phyloP scores from a whole-genome alignment of 2,888 invertebrate genomes.

The Ceraclea dissimilis region DNA sequence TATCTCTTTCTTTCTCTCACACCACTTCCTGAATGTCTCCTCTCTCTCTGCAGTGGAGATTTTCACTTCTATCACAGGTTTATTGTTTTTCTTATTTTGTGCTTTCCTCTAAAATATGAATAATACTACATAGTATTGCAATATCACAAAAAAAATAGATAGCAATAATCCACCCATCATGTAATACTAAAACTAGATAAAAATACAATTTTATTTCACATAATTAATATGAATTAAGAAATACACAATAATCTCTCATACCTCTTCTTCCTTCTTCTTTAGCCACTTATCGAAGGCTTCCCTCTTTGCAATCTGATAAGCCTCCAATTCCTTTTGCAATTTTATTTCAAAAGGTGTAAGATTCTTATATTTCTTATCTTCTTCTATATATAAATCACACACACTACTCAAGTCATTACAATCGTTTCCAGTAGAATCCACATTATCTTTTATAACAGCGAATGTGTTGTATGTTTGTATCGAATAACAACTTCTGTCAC shows the following conservation, averaged over 20 bases:
- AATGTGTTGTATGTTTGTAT: neutral
- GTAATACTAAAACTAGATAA: too few species aligned
- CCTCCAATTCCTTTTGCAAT: constrained; percentile 27
- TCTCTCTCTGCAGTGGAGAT: constrained; percentile 42
- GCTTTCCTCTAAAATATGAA: constrained; percentile 21
- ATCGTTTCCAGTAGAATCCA: neutral
- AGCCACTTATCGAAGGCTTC: constrained; percentile 43
- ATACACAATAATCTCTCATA: too few species aligned
- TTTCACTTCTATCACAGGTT: constrained; percentile 24
- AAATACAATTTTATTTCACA: too few species aligned
- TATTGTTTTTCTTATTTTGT: constrained; percentile 7
- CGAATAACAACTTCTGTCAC: neutral
- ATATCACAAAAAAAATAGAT: too few species aligned
- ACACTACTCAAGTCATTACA: neutral
- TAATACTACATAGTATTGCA: too few species aligned
- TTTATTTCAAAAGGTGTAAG: neutral
- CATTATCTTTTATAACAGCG: neutral
- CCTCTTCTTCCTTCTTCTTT: constrained; percentile 43
- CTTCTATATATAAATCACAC: neutral
- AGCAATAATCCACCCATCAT: too few species aligned
- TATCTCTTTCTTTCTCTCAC: constrained; percentile 42
- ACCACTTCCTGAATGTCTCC: constrained; percentile 47
- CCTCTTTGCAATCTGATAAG: constrained; percentile 38
- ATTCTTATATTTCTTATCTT: neutral
- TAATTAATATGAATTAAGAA: too few species aligned